Conservation (phyloP, 1,140 invertebrate species). For the Drosophila tani region DNA sequence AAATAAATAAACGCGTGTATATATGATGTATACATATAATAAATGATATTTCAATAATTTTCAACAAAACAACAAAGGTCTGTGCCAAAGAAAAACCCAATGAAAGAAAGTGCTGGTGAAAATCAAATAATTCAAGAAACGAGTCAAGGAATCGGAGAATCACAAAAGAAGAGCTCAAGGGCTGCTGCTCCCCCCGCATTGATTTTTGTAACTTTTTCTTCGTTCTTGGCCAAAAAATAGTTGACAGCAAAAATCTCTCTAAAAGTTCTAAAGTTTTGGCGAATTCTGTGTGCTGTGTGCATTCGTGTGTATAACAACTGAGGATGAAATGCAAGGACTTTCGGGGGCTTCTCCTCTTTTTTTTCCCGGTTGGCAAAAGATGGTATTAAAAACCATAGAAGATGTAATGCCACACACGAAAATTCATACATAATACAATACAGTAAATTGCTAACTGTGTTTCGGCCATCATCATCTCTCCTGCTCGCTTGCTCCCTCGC, state of each 20-base stretch:
- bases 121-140: constrained; percentile 21
- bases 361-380: constrained; percentile 18
- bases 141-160: not conserved
- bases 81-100: constrained; percentile 36
- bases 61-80: constrained; percentile 68
- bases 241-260: constrained; percentile 28
- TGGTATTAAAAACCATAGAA: constrained; percentile 40
- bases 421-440: constrained; percentile 66
- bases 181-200: constrained; percentile 28
- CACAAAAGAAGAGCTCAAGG: constrained; percentile 1
- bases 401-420: constrained; percentile 50
- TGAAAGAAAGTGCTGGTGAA: constrained; percentile 42
- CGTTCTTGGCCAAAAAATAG: constrained; percentile 27
- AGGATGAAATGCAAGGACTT: constrained; percentile 59
- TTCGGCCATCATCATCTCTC: constrained; percentile 24
- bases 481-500: constrained; percentile 6
- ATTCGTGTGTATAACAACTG: constrained; percentile 74
- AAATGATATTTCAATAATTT: constrained; percentile 77
- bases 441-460: constrained; percentile 66
- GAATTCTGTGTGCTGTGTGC: constrained; percentile 24
- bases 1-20: constrained; percentile 72
- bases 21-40: constrained; percentile 47
- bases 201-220: constrained; percentile 36
- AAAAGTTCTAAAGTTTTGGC: constrained; percentile 36
- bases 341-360: constrained; percentile 9